A percentile compares a stretch with the other conserved stretches of the same genome.
These are phyloP conservation scores for Setophaga petechia DNA, from an alignment of 2,113 vertebrate genomes.

Conservation along the genomic window DNA sequence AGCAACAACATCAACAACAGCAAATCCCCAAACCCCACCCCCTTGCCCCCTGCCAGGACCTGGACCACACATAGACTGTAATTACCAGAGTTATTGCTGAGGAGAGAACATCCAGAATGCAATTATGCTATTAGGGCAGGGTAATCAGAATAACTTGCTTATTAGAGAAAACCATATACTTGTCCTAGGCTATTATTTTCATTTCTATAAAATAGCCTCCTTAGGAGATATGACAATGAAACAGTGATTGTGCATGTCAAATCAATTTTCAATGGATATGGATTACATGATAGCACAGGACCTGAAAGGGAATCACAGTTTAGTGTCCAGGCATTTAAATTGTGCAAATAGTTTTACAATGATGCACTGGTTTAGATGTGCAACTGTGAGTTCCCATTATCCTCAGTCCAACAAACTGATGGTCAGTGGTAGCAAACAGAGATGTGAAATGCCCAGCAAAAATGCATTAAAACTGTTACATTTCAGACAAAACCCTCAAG, in stretches of 20 bases:
- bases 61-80: neutral
- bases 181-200: neutral
- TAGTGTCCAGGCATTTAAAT: neutral
- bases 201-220: neutral
- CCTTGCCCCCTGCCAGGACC: neutral
- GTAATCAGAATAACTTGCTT: slow-evolving; percentile 1
- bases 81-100: neutral
- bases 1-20: neutral
- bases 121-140: slow-evolving; percentile 5
- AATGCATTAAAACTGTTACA: neutral
- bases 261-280: neutral
- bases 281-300: neutral
- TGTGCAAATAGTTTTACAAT: neutral
- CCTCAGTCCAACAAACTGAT: neutral
- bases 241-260: neutral
- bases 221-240: neutral
- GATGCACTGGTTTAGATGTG: neutral
- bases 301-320: neutral
- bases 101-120: neutral
- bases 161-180: neutral
- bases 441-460: neutral
- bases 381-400: neutral
- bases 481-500: neutral
- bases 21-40: neutral
- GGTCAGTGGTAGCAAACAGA: neutral